These are phyloP conservation scores for Phylloscopus collybita DNA, from an alignment of 2,797 vertebrate genomes.

Conservation along the genomic window DNA sequence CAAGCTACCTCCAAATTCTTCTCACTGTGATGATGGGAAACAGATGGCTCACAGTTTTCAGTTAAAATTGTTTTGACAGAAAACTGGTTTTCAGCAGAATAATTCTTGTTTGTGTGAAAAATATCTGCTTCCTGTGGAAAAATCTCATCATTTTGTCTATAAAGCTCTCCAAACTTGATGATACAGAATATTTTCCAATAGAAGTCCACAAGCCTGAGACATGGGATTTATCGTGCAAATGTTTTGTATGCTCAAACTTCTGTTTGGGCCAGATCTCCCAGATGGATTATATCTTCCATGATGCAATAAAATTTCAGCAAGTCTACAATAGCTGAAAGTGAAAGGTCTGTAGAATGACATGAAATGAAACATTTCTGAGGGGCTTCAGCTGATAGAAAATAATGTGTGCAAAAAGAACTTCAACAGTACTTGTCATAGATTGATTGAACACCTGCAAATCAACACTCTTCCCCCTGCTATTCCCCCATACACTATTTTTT, in stretches of 20 bases:
- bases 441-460: background rate
- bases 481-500: background rate
- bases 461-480: background rate
- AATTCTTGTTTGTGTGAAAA: conserved; percentile 12
- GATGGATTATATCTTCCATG: background rate
- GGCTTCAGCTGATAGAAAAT: background rate
- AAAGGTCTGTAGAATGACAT: background rate
- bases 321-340: background rate
- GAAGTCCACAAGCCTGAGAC: background rate
- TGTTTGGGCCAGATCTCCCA: background rate
- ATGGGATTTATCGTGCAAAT: background rate
- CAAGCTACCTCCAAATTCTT: background rate
- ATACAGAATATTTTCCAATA: background rate
- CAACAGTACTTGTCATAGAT: background rate
- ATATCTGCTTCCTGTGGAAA: conserved; percentile 2
- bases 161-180: background rate
- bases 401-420: background rate
- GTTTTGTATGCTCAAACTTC: background rate
- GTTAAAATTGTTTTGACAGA: conserved; percentile 43
- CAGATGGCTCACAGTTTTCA: conserved; percentile 25
- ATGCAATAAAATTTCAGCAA: background rate
- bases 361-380: background rate
- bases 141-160: background rate
- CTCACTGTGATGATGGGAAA: conserved; percentile 12
- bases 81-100: background rate